phyloP scores from a whole-genome alignment of 2,888 invertebrate genomes.

The Anarsia innoxiella region DNA sequence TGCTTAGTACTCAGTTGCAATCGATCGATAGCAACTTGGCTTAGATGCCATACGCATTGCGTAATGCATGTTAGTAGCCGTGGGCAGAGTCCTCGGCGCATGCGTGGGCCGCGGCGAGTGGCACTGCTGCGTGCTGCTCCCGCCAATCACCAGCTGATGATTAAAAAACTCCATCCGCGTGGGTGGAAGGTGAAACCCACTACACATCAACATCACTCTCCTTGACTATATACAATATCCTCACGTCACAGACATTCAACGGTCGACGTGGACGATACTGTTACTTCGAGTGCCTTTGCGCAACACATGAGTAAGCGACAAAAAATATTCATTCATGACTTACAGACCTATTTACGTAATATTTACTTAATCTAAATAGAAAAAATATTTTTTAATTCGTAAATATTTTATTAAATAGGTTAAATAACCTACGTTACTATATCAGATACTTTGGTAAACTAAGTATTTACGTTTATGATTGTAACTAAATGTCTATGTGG shows the following conservation, averaged over 20 bases:
- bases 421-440: no score
- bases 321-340: slow-evolving; percentile 31
- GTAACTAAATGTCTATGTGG: no score
- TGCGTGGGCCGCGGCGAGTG: slow-evolving; percentile 44
- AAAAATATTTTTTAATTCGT: no score
- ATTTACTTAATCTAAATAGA: slow-evolving; percentile 5
- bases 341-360: slow-evolving; percentile 2
- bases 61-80: slow-evolving; percentile 29
- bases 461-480: no score
- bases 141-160: slow-evolving; percentile 37
- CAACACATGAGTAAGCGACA: slow-evolving; percentile 30
- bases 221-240: slow-evolving; percentile 36
- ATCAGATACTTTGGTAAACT: no score
- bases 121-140: slow-evolving; percentile 22
- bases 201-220: slow-evolving; percentile 41
- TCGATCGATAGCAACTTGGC: slow-evolving; percentile 20
- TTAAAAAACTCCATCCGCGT: slow-evolving; percentile 40
- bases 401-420: no score
- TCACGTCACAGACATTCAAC: slow-evolving; percentile 31
- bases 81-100: slow-evolving; percentile 54
- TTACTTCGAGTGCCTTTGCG: slow-evolving; percentile 33
- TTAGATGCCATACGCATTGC: slow-evolving; percentile 31
- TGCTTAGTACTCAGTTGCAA: no score
- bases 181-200: slow-evolving; percentile 43
- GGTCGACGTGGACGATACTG: slow-evolving; percentile 32